These are phyloP conservation scores for Cacoxenus indagator DNA, from an alignment of 2,888 invertebrate species.

Conservation along the genomic window DNA sequence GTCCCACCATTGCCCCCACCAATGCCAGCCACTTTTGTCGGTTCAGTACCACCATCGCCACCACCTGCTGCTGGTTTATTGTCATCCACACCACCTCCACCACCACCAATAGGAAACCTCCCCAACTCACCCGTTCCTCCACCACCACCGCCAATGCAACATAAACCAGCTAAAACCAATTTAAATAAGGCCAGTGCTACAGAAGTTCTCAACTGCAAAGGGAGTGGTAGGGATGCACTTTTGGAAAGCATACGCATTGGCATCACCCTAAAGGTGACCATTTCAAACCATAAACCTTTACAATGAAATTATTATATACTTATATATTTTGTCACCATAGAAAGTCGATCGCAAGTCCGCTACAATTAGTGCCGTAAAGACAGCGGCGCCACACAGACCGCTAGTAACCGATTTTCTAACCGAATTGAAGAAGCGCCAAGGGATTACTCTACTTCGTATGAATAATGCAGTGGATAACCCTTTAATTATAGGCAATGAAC, in stretches of 20 bases:
- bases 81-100: slow-evolving; percentile 35
- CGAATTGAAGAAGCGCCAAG: slow-evolving; percentile 51
- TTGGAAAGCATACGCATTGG: slow-evolving; percentile 59
- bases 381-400: slow-evolving; percentile 53
- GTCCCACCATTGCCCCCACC: slow-evolving; percentile 27
- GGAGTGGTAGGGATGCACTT: slow-evolving; percentile 50
- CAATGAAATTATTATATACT: background rate
- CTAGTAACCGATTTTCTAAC: slow-evolving; percentile 53
- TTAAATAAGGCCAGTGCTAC: slow-evolving; percentile 31
- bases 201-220: slow-evolving; percentile 23
- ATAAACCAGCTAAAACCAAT: background rate
- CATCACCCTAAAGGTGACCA: slow-evolving; percentile 54
- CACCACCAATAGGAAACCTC: slow-evolving; percentile 28
- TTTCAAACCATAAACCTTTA: background rate
- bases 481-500: slow-evolving; percentile 37
- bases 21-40: slow-evolving; percentile 16
- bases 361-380: slow-evolving; percentile 56
- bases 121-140: slow-evolving; percentile 35
- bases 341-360: slow-evolving; percentile 60
- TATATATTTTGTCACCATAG: slow-evolving; percentile 38
- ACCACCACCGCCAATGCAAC: slow-evolving; percentile 31
- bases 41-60: slow-evolving; percentile 37
- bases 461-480: slow-evolving; percentile 57
- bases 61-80: slow-evolving; percentile 1
- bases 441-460: slow-evolving; percentile 50